Percentiles rank a stretch among this genome's conserved stretches.
Evolutionary conservation across 1,140 invertebrate species (phyloP).

Genomic region (Anoplophora glabripennis): DNA sequence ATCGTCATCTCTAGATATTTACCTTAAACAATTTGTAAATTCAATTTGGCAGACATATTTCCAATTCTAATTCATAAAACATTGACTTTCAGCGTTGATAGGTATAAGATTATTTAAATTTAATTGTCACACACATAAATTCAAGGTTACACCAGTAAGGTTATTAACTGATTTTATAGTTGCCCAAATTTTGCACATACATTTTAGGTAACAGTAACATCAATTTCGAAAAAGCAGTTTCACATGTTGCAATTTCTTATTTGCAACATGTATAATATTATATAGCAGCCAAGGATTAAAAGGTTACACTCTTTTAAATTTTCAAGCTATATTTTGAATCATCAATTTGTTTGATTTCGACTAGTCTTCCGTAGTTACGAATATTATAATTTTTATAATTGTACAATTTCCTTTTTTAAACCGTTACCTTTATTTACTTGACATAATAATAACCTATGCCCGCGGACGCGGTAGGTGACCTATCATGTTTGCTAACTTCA

Average conservation of each 20-base stretch:
- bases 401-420: no score
- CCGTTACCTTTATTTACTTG: no score
- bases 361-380: no score
- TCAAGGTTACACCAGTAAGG: background rate
- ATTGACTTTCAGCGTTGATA: conserved; percentile 7
- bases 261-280: no score
- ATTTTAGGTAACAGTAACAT: conserved; percentile 19
- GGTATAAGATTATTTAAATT: conserved; percentile 10
- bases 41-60: background rate
- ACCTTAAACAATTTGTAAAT: no score
- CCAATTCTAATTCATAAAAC: conserved; percentile 9
- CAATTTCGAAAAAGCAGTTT: conserved; percentile 18
- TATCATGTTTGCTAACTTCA: no score
- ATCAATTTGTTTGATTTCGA: background rate
- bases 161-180: background rate
- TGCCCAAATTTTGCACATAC: conserved; percentile 2
- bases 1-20: background rate
- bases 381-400: no score
- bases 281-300: no score
- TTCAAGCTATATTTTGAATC: background rate
- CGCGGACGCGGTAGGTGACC: no score
- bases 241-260: conserved; percentile 22
- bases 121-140: conserved; percentile 7
- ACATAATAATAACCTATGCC: no score
- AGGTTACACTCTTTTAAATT: background rate